These are phyloP conservation scores for Synanthedon andrenaeformis DNA, from an alignment of 2,888 invertebrate species.

Conservation along the genomic window DNA sequence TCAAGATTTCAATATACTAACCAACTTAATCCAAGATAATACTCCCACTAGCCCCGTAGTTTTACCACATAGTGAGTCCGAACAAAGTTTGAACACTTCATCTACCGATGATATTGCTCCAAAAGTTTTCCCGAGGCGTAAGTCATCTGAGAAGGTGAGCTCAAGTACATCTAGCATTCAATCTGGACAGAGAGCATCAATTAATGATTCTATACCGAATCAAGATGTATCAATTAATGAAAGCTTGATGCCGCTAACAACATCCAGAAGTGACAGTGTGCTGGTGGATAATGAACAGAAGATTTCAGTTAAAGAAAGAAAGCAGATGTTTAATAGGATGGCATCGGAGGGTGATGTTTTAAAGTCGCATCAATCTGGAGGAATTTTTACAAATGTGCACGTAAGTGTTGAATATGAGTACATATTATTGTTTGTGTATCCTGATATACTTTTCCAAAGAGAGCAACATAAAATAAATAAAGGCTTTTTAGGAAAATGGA, in stretches of 20 bases:
- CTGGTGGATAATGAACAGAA: slow-evolving; percentile 69
- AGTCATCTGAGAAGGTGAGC: slow-evolving; percentile 29
- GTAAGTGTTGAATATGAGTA: slow-evolving; percentile 50
- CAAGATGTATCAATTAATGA: slow-evolving; percentile 26
- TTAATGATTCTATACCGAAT: slow-evolving; percentile 16
- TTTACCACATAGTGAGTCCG: slow-evolving; percentile 22
- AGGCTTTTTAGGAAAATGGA: background rate
- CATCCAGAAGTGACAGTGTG: slow-evolving; percentile 54
- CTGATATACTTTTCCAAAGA: background rate
- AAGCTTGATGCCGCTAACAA: slow-evolving; percentile 21
- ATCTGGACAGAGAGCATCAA: slow-evolving; percentile 20
- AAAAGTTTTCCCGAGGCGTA: slow-evolving; percentile 43
- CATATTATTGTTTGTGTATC: background rate
- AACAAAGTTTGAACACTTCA: slow-evolving; percentile 22
- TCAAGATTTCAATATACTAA: slow-evolving; percentile 47
- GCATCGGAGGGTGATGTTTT: slow-evolving; percentile 82
- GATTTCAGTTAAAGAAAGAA: slow-evolving; percentile 92
- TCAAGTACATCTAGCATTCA: slow-evolving; percentile 32
- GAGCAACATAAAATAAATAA: background rate
- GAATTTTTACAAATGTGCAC: slow-evolving; percentile 61
- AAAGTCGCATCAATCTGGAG: slow-evolving; percentile 51
- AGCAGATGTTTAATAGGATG: slow-evolving; percentile 92
- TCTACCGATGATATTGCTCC: slow-evolving; percentile 34
- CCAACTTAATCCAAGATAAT: slow-evolving; percentile 38
- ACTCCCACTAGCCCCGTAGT: slow-evolving; percentile 8